These are phyloP conservation scores for Aporrectodea caliginosa DNA, from an alignment of 1,140 invertebrate species.

Conservation along the genomic window DNA sequence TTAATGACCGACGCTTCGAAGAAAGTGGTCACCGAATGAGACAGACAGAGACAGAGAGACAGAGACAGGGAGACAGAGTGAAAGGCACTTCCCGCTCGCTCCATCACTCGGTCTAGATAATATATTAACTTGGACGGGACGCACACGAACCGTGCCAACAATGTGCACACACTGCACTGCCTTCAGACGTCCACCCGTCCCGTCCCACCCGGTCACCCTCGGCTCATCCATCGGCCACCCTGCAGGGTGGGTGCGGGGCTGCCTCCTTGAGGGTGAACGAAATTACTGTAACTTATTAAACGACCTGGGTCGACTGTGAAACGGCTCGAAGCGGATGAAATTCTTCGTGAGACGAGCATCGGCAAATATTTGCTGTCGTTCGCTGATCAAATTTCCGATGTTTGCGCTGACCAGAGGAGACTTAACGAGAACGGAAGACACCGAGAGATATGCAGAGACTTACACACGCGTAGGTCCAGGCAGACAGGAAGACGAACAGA, in stretches of 20 bases:
- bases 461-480: not conserved
- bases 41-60: no score
- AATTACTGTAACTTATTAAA: not conserved
- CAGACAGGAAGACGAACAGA: no score
- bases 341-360: not conserved
- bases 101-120: no score
- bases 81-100: no score
- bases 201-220: not conserved
- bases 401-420: not conserved
- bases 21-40: no score
- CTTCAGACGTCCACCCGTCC: not conserved
- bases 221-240: not conserved
- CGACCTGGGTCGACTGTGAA: not conserved
- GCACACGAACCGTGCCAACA: no score
- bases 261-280: not conserved
- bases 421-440: not conserved
- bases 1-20: no score
- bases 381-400: not conserved
- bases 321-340: not conserved
- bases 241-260: not conserved
- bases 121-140: not conserved
- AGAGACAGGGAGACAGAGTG: no score
- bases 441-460: not conserved
- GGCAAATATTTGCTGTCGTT: not conserved
- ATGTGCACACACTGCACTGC: no score